These are phyloP conservation scores for Cosmopolites sordidus DNA, from an alignment of 2,888 invertebrate genomes.

Conservation along the genomic window DNA sequence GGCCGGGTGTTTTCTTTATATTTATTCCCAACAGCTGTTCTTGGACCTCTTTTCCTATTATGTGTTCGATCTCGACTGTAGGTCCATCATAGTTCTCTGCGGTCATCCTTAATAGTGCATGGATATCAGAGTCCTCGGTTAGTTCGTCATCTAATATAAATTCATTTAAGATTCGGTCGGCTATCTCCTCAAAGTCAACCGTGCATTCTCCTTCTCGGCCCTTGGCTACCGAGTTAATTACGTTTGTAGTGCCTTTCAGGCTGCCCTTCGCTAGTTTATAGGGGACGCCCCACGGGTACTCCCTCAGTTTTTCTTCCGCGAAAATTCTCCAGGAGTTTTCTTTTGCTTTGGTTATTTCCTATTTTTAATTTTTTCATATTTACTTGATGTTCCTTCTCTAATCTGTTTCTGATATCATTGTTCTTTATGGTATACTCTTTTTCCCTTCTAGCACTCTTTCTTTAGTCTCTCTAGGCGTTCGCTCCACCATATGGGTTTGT, in stretches of 20 bases:
- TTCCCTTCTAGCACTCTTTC: neutral
- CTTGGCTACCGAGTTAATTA: too few relatives aligned
- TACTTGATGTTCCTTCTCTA: neutral
- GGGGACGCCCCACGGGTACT: slow-evolving; percentile 8
- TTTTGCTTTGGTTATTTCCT: neutral
- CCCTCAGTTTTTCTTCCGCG: neutral
- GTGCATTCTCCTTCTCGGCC: too few relatives aligned
- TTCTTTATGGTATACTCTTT: neutral
- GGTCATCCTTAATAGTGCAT: neutral
- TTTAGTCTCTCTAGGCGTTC: neutral
- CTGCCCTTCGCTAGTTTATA: slow-evolving; percentile 4
- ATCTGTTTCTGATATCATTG: neutral
- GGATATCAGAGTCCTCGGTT: neutral
- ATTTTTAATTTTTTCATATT: neutral
- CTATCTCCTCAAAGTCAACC: neutral
- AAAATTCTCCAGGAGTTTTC: neutral
- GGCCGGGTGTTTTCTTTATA: too few relatives aligned
- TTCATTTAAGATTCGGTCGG: neutral
- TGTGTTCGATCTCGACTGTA: neutral
- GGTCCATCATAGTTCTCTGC: neutral
- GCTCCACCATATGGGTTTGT: slow-evolving; percentile 5
- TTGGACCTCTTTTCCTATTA: neutral
- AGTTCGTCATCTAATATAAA: neutral
- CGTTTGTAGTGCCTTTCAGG: too few relatives aligned
- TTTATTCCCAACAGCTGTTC: neutral